Conservation (phyloP, 2,113 vertebrate genomes). For the Hypanus sabinus region DNA sequence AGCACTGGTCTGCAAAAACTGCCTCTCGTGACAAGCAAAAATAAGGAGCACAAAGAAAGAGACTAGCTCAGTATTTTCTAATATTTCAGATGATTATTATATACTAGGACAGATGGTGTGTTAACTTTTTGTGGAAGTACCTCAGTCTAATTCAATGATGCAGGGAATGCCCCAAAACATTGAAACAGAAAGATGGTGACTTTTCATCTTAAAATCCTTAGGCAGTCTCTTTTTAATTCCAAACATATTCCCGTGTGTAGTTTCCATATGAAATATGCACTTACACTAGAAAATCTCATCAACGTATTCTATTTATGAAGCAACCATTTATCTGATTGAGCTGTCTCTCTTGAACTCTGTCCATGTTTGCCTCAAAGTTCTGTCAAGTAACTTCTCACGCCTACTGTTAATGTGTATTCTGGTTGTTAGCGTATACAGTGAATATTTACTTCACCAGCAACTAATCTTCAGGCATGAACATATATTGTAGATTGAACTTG, state of each 20-base stretch:
- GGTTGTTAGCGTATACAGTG: too few relatives aligned
- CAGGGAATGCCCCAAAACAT: background rate
- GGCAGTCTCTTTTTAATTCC: background rate
- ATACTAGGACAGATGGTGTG: background rate
- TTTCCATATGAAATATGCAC: background rate
- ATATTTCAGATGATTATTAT: conserved; percentile 1
- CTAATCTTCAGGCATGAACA: too few relatives aligned
- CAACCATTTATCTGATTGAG: background rate
- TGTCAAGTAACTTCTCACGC: background rate
- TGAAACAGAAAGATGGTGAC: background rate
- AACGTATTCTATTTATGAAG: background rate
- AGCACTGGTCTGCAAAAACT: background rate
- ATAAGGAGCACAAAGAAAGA: background rate
- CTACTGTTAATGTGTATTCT: background rate
- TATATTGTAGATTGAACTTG: too few relatives aligned
- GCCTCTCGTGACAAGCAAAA: background rate
- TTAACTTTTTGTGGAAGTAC: background rate
- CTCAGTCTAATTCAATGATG: background rate
- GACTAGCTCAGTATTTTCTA: background rate
- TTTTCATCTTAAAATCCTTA: background rate
- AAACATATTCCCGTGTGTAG: background rate
- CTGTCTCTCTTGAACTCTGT: background rate
- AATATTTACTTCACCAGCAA: too few relatives aligned
- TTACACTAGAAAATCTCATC: background rate
- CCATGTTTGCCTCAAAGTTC: too few relatives aligned